Evolutionary conservation across 2,888 invertebrate genomes (phyloP).

Genomic region (Eilema griseolum): DNA sequence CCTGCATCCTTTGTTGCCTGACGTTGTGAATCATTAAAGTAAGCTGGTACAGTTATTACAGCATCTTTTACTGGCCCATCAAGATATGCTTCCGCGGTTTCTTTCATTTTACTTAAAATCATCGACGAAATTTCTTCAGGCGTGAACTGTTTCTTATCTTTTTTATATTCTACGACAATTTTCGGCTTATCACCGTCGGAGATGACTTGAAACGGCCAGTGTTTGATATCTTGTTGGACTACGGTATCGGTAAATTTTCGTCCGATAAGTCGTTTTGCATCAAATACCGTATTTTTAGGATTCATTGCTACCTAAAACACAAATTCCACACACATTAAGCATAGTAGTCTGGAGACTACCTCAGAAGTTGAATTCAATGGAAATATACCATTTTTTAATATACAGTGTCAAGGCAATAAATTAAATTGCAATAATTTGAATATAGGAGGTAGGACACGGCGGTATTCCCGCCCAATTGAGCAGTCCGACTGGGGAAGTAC

Average conservation of each 20-base stretch:
- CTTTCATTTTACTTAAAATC: constrained; percentile 95
- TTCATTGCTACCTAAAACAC: constrained; percentile 91
- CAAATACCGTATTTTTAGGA: constrained; percentile 93
- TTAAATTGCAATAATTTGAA: too few species aligned
- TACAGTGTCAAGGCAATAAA: too few species aligned
- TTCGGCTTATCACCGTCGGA: constrained; percentile 91
- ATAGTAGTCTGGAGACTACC: neutral
- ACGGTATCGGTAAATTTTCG: constrained; percentile 92
- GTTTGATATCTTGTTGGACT: constrained; percentile 93
- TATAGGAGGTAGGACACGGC: too few species aligned
- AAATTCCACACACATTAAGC: neutral
- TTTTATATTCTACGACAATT: constrained; percentile 91
- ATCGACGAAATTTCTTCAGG: constrained; percentile 95
- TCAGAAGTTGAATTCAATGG: neutral
- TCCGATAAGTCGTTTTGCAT: constrained; percentile 94
- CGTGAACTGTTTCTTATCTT: constrained; percentile 91
- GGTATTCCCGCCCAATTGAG: too few species aligned
- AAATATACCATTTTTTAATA: too few species aligned
- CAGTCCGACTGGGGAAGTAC: too few species aligned
- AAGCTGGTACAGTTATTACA: constrained; percentile 94
- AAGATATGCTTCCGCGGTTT: constrained; percentile 92
- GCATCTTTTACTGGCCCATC: constrained; percentile 91
- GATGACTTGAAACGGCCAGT: constrained; percentile 93
- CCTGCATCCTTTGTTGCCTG: constrained; percentile 97
- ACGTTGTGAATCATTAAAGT: constrained; percentile 93